Base-by-base conservation (phyloP, 2,113 vertebrate genomes). In the Dromiciops gliroides region DNA sequence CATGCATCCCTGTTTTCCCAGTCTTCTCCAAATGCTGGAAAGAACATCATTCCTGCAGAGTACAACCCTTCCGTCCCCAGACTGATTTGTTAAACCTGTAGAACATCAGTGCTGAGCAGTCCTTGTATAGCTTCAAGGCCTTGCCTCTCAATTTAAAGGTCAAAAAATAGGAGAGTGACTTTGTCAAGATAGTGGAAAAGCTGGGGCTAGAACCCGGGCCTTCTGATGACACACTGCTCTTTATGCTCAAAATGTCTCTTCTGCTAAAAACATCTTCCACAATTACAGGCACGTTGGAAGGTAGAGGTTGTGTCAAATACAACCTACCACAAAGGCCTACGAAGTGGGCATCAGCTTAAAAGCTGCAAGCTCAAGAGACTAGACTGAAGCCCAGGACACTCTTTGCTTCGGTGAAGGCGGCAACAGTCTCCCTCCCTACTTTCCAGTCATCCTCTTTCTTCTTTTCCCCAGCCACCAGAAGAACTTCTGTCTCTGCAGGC, bases 301-400 rank as follows among this genome's bases (percentile, higher is more conserved):
- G n/a, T 92, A 94, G 91, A 0, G 37, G 14, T 51, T 95, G 7
- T 47, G 48, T 89, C 75, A 91, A 88, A 90, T 94, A 47, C 44
- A 52, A 89, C n/a, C 95, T 53, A 53, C 44, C n/a, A n/a, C n/a
- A n/a, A n/a, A n/a, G n/a, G n/a, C n/a, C n/a, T 48, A 91, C 9
- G 92, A 50, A 67, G 93, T 16, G 51, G 89, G 52, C 89, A 91
- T 23, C 60, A 7, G 49, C 51, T 93, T 94, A 60, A 92, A 49
- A 95, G 26, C 75, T 91, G 48, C 75, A 53, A 0, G 53, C 51
- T 96, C 12, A 91, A 31, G 53, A 50, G 31, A 56, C 92, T 48
- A 94, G 49, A 91, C 26, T 83, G 31, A n/a, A 16, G 12, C 60
- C 60, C 60, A 75, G n/a, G n/a, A n/a, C n/a, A n/a, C n/a, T n/a